Conservation (phyloP, 2,797 vertebrate species). For the Parambassis ranga region DNA sequence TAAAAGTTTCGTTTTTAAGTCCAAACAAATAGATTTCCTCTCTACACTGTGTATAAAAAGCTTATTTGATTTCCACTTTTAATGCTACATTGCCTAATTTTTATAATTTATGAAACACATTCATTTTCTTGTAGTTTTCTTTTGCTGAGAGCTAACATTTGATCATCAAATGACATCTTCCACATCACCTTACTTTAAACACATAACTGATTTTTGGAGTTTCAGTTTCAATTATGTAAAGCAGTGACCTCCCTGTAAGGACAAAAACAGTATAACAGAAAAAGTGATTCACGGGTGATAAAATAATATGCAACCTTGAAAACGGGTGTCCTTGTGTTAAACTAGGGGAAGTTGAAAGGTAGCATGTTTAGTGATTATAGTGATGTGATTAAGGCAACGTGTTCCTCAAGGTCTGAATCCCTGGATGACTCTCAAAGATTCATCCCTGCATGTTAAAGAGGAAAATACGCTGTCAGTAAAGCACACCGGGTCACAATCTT, state of each 20-base stretch:
- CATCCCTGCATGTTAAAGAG: no score
- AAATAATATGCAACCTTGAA: conserved; percentile 41
- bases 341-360: not conserved
- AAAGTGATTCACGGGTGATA: not conserved
- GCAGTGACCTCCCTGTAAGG: conserved; percentile 10
- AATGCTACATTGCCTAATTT: conserved; percentile 24
- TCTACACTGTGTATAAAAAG: conserved; percentile 24
- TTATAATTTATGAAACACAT: conserved; percentile 25
- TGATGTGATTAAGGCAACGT: conserved; percentile 34
- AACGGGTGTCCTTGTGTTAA: conserved; percentile 23
- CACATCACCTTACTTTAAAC: not conserved
- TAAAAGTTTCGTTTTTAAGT: conserved; percentile 61
- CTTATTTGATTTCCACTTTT: conserved; percentile 36
- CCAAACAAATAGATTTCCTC: conserved; percentile 53
- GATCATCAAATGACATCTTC: conserved; percentile 11
- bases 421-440: not conserved
- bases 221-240: conserved; percentile 1
- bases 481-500: not conserved
- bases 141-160: conserved; percentile 6
- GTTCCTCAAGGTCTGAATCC: conserved; percentile 32
- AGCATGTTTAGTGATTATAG: conserved; percentile 37
- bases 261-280: conserved; percentile 3
- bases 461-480: not conserved
- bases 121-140: conserved; percentile 1
- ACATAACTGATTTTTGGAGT: not conserved